phyloP scores from a whole-genome alignment of 1,140 invertebrate species.

The Drosophila azteca region DNA sequence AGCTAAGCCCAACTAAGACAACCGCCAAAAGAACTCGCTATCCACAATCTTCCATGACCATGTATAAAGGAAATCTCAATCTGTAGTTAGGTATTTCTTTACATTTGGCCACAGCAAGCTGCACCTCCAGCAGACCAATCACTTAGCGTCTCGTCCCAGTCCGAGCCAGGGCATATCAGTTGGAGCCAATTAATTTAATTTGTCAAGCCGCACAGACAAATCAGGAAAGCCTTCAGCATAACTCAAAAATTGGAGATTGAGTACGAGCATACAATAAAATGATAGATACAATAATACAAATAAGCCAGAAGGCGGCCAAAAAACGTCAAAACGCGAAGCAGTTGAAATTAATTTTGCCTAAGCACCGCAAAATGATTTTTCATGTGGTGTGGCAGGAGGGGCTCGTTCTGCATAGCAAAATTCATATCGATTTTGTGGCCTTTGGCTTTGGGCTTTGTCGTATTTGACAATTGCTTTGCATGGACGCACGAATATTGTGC shows the following conservation, averaged over 20 bases:
- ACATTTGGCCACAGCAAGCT: conserved; percentile 37
- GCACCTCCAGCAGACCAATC: conserved; percentile 37
- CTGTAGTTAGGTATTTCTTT: conserved; percentile 22
- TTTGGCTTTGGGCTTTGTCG: conserved; percentile 63
- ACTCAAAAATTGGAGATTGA: conserved; percentile 19
- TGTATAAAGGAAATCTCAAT: conserved; percentile 45
- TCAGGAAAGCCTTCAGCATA: conserved; percentile 32
- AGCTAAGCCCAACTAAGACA: conserved; percentile 15
- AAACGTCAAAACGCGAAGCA: conserved; percentile 47
- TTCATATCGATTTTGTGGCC: conserved; percentile 66
- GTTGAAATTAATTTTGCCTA: conserved; percentile 55
- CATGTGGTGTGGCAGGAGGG: conserved; percentile 22
- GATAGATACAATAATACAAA: conserved; percentile 17
- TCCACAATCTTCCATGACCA: conserved; percentile 40
- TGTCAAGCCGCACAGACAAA: conserved; percentile 53
- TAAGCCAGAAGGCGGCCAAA: conserved; percentile 23
- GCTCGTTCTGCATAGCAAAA: conserved; percentile 35
- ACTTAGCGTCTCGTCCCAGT: conserved; percentile 30
- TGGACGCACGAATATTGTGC: conserved; percentile 68
- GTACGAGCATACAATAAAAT: conserved; percentile 16
- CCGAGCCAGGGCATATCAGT: conserved; percentile 33
- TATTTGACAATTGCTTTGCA: conserved; percentile 72
- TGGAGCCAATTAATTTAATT: conserved; percentile 60
- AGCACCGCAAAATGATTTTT: conserved; percentile 34
- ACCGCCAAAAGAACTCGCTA: conserved; percentile 22